Conservation (phyloP, 2,113 vertebrate genomes). For the Todiramphus saurophagus region DNA sequence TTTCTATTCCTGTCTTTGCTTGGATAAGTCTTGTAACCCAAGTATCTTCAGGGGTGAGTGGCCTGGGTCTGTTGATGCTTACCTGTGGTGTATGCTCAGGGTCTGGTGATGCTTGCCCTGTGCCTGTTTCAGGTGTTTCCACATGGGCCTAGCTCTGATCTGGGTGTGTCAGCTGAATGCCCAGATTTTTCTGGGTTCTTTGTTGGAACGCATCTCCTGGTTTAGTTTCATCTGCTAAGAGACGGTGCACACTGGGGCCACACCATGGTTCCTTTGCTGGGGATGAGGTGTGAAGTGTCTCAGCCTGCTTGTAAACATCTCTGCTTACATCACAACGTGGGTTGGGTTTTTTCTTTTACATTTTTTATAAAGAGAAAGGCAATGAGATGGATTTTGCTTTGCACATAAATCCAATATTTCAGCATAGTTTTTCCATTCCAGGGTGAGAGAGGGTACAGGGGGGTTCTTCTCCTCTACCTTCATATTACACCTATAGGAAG, state of each 20-base stretch:
- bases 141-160: not conserved
- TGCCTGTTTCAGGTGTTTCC: not conserved
- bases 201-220: not conserved
- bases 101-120: too few species aligned
- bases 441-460: not conserved
- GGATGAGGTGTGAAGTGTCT: not conserved
- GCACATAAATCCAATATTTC: not conserved
- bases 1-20: not conserved
- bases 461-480: not conserved
- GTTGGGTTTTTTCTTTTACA: not conserved
- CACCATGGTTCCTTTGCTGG: too few species aligned
- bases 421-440: not conserved
- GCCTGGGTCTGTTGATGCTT: not conserved
- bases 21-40: not conserved
- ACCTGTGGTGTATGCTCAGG: not conserved
- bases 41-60: not conserved
- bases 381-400: not conserved
- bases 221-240: not conserved
- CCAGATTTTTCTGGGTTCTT: not conserved
- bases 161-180: not conserved
- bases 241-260: too few species aligned
- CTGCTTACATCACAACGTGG: fast-evolving
- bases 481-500: not conserved
- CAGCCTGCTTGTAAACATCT: not conserved
- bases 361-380: not conserved